Evolutionary conservation across 2,797 vertebrate species (phyloP).

Genomic region (Phyllotis vaccarum): DNA sequence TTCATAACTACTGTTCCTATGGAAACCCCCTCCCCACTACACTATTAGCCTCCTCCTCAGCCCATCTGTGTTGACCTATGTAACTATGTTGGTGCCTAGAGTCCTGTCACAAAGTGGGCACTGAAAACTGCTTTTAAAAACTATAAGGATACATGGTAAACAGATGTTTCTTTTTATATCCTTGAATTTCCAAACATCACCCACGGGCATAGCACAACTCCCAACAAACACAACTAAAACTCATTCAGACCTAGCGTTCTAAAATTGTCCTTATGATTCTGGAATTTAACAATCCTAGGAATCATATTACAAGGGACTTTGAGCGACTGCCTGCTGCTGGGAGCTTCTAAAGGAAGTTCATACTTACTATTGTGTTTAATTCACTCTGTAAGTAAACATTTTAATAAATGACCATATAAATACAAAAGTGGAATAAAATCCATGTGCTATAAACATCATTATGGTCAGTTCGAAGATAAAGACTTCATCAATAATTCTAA

Average conservation of each 20-base stretch:
- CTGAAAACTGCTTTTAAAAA: neutral
- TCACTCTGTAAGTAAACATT: slow-evolving; percentile 24
- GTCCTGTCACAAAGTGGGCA: neutral
- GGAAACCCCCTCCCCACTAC: neutral
- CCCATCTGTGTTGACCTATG: neutral
- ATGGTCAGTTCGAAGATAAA: slow-evolving; percentile 35
- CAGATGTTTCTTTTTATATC: neutral
- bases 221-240: slow-evolving; percentile 47
- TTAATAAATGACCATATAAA: slow-evolving; percentile 43
- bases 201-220: neutral
- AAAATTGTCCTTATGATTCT: neutral
- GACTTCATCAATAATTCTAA: slow-evolving; percentile 8
- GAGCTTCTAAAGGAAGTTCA: neutral
- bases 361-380: neutral
- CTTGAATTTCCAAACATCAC: slow-evolving; percentile 34
- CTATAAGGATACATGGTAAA: neutral
- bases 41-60: neutral
- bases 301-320: neutral
- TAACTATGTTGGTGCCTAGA: neutral
- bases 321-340: neutral
- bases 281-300: slow-evolving; percentile 51
- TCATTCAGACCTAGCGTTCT: neutral
- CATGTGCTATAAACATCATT: slow-evolving; percentile 34
- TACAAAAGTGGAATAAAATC: slow-evolving; percentile 56
- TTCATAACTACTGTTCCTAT: neutral